Evolutionary conservation across 2,888 invertebrate species (phyloP).

Genomic region (Allacma fusca): DNA sequence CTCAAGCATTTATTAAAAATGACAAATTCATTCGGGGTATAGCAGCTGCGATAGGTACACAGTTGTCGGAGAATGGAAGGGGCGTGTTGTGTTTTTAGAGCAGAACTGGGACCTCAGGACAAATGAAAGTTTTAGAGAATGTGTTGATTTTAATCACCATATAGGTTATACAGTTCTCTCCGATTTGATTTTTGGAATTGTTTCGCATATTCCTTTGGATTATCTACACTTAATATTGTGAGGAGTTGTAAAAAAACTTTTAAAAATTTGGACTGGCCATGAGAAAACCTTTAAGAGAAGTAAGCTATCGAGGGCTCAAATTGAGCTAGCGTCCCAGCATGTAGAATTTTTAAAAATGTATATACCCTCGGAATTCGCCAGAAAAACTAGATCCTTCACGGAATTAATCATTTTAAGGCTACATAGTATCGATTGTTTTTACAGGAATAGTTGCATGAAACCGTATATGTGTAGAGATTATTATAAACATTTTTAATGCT

Average conservation of each 20-base stretch:
- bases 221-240: constrained; percentile 35
- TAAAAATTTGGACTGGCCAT: constrained; percentile 23
- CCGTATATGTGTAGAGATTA: constrained; percentile 37
- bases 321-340: not conserved
- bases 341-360: not conserved
- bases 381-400: constrained; percentile 55
- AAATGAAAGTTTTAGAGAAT: constrained; percentile 33
- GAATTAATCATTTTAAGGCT: constrained; percentile 61
- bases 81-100: constrained; percentile 30
- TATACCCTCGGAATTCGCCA: constrained; percentile 52
- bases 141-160: constrained; percentile 43
- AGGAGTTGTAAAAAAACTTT: constrained; percentile 36
- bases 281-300: no score
- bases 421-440: constrained; percentile 60
- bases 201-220: constrained; percentile 33
- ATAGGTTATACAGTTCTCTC: constrained; percentile 4
- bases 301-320: no score
- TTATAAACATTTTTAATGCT: constrained; percentile 40
- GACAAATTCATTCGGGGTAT: constrained; percentile 32
- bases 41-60: constrained; percentile 41
- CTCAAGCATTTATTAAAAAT: constrained; percentile 38
- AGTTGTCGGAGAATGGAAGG: constrained; percentile 26
- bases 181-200: constrained; percentile 16
- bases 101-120: constrained; percentile 34
- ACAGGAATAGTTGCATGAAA: constrained; percentile 54